Base-by-base conservation (phyloP, 2,888 invertebrate species). In the Lepidocyrtinus sp. region DNA sequence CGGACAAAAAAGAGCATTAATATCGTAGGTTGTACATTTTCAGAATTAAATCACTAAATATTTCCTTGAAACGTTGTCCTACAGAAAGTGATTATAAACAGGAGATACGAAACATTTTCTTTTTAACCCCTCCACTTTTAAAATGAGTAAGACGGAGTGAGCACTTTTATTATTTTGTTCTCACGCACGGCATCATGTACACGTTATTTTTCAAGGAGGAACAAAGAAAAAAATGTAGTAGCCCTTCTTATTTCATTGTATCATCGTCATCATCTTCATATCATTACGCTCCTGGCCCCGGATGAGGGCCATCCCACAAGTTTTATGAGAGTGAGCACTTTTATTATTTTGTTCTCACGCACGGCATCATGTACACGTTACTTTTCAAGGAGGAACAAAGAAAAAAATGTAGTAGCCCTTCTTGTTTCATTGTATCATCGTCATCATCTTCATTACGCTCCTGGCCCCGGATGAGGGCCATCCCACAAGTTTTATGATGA, bases 401-500 rank as follows among this genome's bases (percentile, higher is more conserved):
- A 26, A 50, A 17, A n/a, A 50, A 50, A 50, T 50, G 50, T n/a
- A 67, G 71, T 65, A 71, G 77, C 77, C 71, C 65, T 68, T 55
- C 24, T 17, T 7, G 9, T 12, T 69, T 55, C 36, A 36, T 36
- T 36, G 50, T 26, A 67, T 68, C 36, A 75, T 68, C 45, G 67
- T 45, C 61, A 68, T 68, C 59, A 76, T 65, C 61, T n/a, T 62
- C 70, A 67, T 72, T 26, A 69, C 61, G 63, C 69, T 74, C 5
- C 74, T 79, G 79, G 69, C 55, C 79, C 74, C 74, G 73, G 74
- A 79, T 79, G 79, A 79, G 74, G 73, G 73, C 74, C 65, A 64
- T 59, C 69, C 73, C 73, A 73, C 73, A 73, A 78, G 68, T 78
- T 77, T 77, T 77, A 76, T 71, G 76, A 78, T 70, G 77, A 72